Evolutionary conservation across 2,113 vertebrate species (phyloP).

Genomic region (Azemiops feae): DNA sequence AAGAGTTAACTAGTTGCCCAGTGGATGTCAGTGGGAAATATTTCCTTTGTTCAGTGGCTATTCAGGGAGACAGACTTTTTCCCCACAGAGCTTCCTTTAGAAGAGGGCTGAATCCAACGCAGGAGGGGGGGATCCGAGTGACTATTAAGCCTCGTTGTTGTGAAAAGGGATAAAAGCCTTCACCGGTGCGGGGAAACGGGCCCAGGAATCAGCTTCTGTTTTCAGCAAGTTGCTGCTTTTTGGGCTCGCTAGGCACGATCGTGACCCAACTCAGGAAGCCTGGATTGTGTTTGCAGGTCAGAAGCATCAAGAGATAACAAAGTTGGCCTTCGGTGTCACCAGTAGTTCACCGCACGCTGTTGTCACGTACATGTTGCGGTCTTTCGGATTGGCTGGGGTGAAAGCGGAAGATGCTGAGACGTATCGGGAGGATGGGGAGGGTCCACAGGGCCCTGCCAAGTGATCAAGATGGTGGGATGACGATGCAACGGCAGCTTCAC

Average conservation of each 20-base stretch:
- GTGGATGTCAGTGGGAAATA: neutral
- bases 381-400: neutral
- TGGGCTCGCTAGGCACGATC: neutral
- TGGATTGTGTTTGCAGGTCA: neutral
- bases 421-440: neutral
- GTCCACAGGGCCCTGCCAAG: neutral
- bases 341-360: neutral
- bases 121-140: neutral
- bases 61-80: neutral
- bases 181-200: neutral
- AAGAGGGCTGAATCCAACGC: neutral
- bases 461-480: no score
- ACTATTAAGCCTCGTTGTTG: neutral
- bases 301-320: neutral
- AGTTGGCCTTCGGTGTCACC: neutral
- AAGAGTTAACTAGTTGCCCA: neutral
- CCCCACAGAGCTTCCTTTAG: neutral
- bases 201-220: neutral
- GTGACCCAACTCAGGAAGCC: no score
- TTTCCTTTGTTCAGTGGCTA: neutral
- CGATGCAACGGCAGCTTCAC: neutral
- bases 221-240: no score
- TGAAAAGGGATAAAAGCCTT: neutral
- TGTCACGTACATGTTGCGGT: neutral
- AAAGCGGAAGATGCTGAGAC: neutral